These are phyloP conservation scores for Macrotus californicus DNA, from an alignment of 2,113 vertebrate genomes.

Conservation along the genomic window DNA sequence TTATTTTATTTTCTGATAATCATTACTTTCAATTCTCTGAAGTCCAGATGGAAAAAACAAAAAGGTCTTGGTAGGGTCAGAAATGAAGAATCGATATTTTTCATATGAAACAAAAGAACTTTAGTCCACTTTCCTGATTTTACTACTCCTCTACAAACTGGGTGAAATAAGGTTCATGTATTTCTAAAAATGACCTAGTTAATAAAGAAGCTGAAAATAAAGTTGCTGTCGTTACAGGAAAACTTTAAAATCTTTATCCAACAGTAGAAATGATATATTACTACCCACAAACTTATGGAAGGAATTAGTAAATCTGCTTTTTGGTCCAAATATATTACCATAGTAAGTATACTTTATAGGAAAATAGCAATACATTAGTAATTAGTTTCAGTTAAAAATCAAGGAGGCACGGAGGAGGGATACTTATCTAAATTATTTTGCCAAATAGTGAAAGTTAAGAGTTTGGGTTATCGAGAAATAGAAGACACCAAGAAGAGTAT, in stretches of 20 bases:
- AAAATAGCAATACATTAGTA: neutral
- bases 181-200: neutral
- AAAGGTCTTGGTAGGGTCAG: neutral
- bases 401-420: neutral
- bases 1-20: neutral
- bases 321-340: neutral
- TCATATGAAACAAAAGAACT: neutral
- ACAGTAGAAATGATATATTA: neutral
- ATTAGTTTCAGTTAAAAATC: slow-evolving; percentile 40
- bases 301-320: neutral
- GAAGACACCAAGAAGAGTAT: neutral
- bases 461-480: neutral
- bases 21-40: neutral
- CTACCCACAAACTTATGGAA: neutral
- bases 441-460: slow-evolving; percentile 6
- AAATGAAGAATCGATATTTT: neutral
- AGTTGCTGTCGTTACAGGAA: neutral
- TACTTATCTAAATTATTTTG: neutral
- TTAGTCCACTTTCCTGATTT: neutral
- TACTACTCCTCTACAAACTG: neutral
- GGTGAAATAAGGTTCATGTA: neutral
- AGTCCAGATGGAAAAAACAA: neutral
- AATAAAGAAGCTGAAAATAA: neutral
- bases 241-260: neutral
- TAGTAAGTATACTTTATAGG: neutral